A percentile compares a stretch with the other conserved stretches of the same genome.
Conservation (phyloP, 2,113 vertebrate species). For the Motacilla alba region DNA sequence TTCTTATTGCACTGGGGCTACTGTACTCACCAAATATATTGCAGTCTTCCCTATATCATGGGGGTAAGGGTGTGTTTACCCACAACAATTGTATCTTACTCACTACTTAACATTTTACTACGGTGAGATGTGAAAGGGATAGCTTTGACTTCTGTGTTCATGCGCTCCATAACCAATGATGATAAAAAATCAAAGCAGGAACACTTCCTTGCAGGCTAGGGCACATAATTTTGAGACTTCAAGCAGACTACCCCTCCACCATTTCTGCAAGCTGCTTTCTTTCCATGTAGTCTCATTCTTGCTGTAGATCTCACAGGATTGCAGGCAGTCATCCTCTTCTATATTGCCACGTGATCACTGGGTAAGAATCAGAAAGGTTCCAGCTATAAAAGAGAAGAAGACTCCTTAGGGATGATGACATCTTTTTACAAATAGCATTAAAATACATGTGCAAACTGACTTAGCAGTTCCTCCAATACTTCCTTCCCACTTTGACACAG, state of each 20-base stretch:
- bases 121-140: background rate
- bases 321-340: background rate
- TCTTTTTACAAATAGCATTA: background rate
- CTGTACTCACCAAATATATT: background rate
- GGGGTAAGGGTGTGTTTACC: background rate
- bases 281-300: background rate
- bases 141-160: background rate
- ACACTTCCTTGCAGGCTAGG: background rate
- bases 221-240: background rate
- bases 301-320: background rate
- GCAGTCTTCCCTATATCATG: background rate
- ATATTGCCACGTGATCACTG: background rate
- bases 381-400: background rate
- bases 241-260: background rate
- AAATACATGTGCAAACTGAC: background rate
- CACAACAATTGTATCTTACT: background rate
- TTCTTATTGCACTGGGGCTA: background rate
- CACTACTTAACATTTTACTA: background rate
- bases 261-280: background rate
- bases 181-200: background rate
- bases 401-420: background rate
- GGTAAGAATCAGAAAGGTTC: background rate
- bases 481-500: background rate
- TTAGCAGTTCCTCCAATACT: background rate
- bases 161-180: background rate